Percentiles rank a stretch among this genome's conserved stretches.
Conservation (phyloP, 2,888 invertebrate genomes). For the Sisyra nigra region DNA sequence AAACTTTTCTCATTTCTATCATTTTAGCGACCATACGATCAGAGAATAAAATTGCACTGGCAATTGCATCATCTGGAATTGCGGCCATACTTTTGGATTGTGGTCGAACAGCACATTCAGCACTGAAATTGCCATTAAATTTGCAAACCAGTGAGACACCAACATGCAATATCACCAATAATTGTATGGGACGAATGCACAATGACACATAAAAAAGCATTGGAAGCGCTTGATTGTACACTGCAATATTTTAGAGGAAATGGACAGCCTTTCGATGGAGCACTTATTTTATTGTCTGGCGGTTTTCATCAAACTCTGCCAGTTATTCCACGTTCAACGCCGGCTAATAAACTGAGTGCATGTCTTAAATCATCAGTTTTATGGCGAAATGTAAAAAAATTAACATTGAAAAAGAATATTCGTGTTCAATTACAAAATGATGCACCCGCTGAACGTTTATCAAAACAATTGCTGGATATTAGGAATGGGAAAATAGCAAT, state of each 20-base stretch:
- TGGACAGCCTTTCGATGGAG: constrained; percentile 12
- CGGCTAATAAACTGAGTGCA: constrained; percentile 2
- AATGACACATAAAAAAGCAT: constrained; percentile 14
- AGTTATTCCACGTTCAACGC: constrained; percentile 11
- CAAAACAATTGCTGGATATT: constrained; percentile 2
- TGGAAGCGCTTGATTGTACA: constrained; percentile 16
- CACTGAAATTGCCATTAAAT: constrained; percentile 14
- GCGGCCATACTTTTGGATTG: constrained; percentile 16
- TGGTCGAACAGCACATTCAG: constrained; percentile 17
- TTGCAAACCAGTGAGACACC: constrained; percentile 8
- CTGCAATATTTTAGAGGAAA: constrained; percentile 9
- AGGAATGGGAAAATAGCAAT: too few species aligned
- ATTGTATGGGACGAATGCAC: constrained; percentile 18
- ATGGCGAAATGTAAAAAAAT: constrained; percentile 8
- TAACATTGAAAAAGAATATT: constrained; percentile 8
- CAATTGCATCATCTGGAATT: constrained; percentile 20
- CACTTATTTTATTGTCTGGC: constrained; percentile 14
- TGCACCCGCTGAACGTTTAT: background rate
- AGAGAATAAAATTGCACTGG: constrained; percentile 13
- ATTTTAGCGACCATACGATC: constrained; percentile 14
- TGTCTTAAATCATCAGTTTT: constrained; percentile 3
- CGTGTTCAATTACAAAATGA: background rate
- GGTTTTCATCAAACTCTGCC: constrained; percentile 15
- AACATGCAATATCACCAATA: constrained; percentile 11
- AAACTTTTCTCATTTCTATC: constrained; percentile 17